Conservation (phyloP, 2,113 vertebrate species). For the Lophochroa leadbeateri region DNA sequence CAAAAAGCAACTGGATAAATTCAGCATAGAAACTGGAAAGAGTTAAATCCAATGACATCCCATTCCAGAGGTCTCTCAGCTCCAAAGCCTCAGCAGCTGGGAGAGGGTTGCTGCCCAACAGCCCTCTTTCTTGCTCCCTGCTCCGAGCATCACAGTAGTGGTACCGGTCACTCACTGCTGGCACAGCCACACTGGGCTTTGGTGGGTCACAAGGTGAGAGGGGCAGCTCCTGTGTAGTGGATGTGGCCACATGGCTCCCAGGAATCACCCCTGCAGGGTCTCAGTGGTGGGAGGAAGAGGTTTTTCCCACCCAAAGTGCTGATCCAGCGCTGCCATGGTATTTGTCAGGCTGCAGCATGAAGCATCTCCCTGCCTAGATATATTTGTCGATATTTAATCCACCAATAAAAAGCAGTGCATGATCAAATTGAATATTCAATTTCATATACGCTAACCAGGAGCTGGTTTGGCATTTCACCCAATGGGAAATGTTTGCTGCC, state of each 20-base stretch:
- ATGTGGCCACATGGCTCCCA: accelerated
- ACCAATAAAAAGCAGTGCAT: slow-evolving; percentile 2
- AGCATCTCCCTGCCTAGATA: neutral
- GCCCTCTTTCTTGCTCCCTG: neutral
- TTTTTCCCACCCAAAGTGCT: neutral
- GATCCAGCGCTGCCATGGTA: neutral
- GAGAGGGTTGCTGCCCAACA: neutral
- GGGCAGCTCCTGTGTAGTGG: neutral
- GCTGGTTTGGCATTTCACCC: neutral
- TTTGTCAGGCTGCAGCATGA: neutral
- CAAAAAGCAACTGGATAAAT: neutral
- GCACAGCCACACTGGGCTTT: accelerated
- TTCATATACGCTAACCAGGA: neutral
- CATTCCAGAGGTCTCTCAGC: neutral
- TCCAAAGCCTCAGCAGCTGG: neutral
- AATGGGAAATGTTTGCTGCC: neutral
- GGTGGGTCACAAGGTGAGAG: neutral
- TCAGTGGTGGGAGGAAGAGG: neutral
- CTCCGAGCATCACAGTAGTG: neutral
- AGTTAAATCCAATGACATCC: neutral
- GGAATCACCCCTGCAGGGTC: neutral
- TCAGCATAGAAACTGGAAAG: neutral
- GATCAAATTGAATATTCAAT: slow-evolving; percentile 27
- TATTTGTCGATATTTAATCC: neutral
- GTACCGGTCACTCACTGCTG: neutral